Evolutionary conservation across 2,888 invertebrate genomes (phyloP).

Genomic region (Ectropis crepuscularia): DNA sequence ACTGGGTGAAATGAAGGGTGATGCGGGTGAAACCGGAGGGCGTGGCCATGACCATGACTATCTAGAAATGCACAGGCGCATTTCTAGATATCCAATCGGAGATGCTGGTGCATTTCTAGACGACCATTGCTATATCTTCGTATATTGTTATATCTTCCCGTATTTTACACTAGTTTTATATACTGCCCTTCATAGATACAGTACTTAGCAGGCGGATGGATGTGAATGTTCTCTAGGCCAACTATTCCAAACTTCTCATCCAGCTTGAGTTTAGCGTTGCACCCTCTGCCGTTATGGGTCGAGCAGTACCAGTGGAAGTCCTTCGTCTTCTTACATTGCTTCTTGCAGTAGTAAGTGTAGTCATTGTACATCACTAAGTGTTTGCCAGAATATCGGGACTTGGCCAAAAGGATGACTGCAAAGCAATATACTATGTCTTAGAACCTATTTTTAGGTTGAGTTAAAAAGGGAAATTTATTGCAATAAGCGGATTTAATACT

Average conservation of each 20-base stretch:
- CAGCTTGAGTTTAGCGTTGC: constrained; percentile 68
- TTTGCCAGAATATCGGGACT: constrained; percentile 71
- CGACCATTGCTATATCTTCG: too few species aligned
- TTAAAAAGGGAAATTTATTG: too few species aligned
- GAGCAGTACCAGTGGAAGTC: constrained; percentile 74
- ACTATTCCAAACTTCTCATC: constrained; percentile 64
- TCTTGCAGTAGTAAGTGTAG: constrained; percentile 76
- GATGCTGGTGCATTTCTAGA: too few species aligned
- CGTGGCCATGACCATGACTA: too few species aligned
- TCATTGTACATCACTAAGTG: constrained; percentile 68
- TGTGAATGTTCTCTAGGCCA: constrained; percentile 60
- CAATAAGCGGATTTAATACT: too few species aligned
- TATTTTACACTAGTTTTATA: constrained; percentile 49
- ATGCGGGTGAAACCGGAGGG: too few species aligned
- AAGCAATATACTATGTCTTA: constrained; percentile 35
- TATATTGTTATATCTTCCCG: too few species aligned
- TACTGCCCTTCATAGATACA: constrained; percentile 67
- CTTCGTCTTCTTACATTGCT: constrained; percentile 65
- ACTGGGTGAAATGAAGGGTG: too few species aligned
- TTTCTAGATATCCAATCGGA: too few species aligned
- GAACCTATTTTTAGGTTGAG: background rate
- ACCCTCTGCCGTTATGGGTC: constrained; percentile 72
- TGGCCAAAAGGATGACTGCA: constrained; percentile 67
- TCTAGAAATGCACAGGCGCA: too few species aligned
- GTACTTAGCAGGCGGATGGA: constrained; percentile 69